Evolutionary conservation across 2,888 invertebrate genomes (phyloP).

Genomic region (Creontiades dilutus): DNA sequence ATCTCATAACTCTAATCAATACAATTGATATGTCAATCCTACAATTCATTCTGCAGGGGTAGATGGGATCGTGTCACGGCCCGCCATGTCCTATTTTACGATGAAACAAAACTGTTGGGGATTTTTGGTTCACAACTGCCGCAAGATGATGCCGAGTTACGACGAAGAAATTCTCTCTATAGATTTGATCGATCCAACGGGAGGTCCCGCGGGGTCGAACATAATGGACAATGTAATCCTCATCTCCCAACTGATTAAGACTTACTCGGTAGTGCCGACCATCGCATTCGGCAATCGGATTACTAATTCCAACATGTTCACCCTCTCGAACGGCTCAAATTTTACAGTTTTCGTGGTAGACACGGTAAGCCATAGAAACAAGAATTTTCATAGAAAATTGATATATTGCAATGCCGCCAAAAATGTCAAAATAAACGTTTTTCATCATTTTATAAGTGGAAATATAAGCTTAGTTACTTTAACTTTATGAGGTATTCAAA

Average conservation of each 20-base stretch:
- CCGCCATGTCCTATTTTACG: constrained; percentile 37
- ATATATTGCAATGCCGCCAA: no score
- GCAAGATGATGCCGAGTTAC: not conserved
- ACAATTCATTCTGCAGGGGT: not conserved
- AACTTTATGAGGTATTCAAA: no score
- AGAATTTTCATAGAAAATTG: no score
- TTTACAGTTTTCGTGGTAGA: constrained; percentile 41
- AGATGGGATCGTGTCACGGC: constrained; percentile 11
- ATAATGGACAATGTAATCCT: not conserved
- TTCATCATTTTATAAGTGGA: no score
- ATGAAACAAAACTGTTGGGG: constrained; percentile 32
- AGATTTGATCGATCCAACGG: constrained; percentile 41
- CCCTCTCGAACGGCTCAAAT: not conserved
- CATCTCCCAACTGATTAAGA: not conserved
- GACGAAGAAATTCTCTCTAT: constrained; percentile 21
- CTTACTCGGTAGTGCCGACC: constrained; percentile 5
- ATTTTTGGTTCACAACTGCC: constrained; percentile 55
- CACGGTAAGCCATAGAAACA: constrained; percentile 6
- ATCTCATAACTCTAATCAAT: not conserved
- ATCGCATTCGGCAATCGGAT: not conserved
- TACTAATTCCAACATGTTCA: not conserved
- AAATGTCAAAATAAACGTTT: no score
- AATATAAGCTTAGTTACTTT: no score
- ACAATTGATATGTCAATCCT: not conserved
- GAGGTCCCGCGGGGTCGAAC: not conserved